phyloP scores from a whole-genome alignment of 2,113 vertebrate genomes.

The Synchiropus splendidus region DNA sequence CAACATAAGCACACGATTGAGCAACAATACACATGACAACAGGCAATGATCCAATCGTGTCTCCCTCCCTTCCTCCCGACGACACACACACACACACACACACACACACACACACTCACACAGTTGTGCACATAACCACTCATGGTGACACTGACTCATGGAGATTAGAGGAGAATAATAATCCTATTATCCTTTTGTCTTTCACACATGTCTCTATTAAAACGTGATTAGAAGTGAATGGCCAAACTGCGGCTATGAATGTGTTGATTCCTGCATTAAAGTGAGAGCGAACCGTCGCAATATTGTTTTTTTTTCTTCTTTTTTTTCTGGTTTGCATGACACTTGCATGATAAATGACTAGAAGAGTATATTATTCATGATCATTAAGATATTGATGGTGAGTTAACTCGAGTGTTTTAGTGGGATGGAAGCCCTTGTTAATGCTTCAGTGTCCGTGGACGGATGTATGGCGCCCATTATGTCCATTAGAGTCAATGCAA shows the following conservation, averaged over 20 bases:
- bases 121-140: conserved; percentile 4
- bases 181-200: conserved; percentile 55
- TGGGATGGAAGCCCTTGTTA: conserved; percentile 12
- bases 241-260: conserved; percentile 4
- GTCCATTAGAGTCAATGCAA: conserved; percentile 42
- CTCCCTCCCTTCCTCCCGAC: too few relatives aligned
- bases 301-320: too few relatives aligned
- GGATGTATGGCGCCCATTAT: conserved; percentile 29
- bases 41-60: too few relatives aligned
- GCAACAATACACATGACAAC: too few relatives aligned
- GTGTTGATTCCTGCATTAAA: neutral
- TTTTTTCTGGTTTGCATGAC: too few relatives aligned
- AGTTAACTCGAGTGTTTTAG: neutral
- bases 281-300: neutral
- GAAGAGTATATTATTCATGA: neutral
- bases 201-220: conserved; percentile 36
- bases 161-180: conserved; percentile 54
- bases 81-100: neutral
- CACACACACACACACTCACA: conserved; percentile 3
- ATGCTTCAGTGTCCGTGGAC: conserved; percentile 33
- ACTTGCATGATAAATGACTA: neutral
- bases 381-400: neutral
- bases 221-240: conserved; percentile 25
- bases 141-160: conserved; percentile 45
- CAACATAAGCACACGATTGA: too few relatives aligned